These are phyloP conservation scores for Oreocharis arfaki DNA, from an alignment of 2,113 vertebrate genomes.

Conservation along the genomic window DNA sequence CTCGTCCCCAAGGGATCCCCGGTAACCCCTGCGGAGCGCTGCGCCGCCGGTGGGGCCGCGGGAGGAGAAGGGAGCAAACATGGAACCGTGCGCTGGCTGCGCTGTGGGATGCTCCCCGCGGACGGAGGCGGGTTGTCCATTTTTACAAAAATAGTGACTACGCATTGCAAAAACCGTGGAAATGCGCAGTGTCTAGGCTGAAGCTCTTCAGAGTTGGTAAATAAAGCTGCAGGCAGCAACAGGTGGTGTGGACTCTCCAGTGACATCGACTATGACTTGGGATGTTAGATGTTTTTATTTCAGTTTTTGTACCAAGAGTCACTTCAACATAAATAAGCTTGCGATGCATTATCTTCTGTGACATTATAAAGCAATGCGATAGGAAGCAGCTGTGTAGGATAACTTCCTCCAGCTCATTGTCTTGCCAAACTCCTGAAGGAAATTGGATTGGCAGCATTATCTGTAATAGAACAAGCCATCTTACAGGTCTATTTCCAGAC, in stretches of 20 bases:
- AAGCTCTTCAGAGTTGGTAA: no score
- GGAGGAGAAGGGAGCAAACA: rapidly evolving
- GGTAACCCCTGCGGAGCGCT: rapidly evolving
- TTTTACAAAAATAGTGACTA: rapidly evolving
- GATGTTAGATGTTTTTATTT: not conserved
- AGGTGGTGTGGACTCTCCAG: not conserved
- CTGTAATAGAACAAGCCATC: not conserved
- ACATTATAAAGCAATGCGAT: not conserved
- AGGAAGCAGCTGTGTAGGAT: not conserved
- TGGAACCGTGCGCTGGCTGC: rapidly evolving
- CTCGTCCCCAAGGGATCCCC: rapidly evolving
- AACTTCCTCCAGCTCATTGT: not conserved
- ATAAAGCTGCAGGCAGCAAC: not conserved
- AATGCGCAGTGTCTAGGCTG: not conserved
- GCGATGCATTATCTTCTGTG: rapidly evolving
- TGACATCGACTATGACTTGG: not conserved
- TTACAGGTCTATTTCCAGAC: not conserved
- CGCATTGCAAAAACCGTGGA: rapidly evolving
- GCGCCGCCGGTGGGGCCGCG: rapidly evolving
- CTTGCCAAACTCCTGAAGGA: not conserved
- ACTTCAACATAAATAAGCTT: not conserved
- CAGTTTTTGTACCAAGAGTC: not conserved
- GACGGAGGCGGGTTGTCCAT: rapidly evolving
- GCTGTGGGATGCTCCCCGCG: not conserved
- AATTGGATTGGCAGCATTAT: constrained; percentile 31